phyloP scores from a whole-genome alignment of 2,888 invertebrate species.

The Calliphora vomitoria region DNA sequence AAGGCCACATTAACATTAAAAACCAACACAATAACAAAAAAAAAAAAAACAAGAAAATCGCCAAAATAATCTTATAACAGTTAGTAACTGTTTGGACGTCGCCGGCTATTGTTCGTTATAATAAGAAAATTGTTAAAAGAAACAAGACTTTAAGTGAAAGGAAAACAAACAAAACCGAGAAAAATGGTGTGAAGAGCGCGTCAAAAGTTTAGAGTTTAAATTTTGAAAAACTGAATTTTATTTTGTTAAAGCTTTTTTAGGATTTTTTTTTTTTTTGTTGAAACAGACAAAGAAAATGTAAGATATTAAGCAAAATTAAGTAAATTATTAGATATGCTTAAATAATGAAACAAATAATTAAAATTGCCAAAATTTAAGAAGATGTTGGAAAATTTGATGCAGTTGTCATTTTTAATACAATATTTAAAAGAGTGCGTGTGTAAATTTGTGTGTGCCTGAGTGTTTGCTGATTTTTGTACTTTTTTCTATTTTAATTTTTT shows the following conservation, averaged over 20 bases:
- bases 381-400: slow-evolving; percentile 39
- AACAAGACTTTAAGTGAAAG: slow-evolving; percentile 8
- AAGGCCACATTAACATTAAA: slow-evolving; percentile 78
- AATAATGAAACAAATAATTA: background rate
- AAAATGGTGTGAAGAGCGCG: slow-evolving; percentile 20
- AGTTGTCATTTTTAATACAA: slow-evolving; percentile 26
- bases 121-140: slow-evolving; percentile 13
- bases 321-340: background rate
- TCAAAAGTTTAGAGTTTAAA: slow-evolving; percentile 3
- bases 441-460: background rate
- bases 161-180: slow-evolving; percentile 23
- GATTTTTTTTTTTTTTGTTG: background rate
- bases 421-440: slow-evolving; percentile 38
- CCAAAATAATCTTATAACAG: slow-evolving; percentile 79
- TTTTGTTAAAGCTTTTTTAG: background rate
- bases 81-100: slow-evolving; percentile 83
- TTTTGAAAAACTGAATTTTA: slow-evolving; percentile 11
- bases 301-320: background rate
- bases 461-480: slow-evolving; percentile 10
- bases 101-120: slow-evolving; percentile 78
- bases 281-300: background rate
- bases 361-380: background rate
- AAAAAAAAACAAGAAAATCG: slow-evolving; percentile 74
- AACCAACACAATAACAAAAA: slow-evolving; percentile 40
- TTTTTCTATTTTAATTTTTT: slow-evolving; percentile 42